These are phyloP conservation scores for Rhopilema esculentum DNA, from an alignment of 30 jellyfish, hydroid and myxozoan species.

Conservation along the genomic window DNA sequence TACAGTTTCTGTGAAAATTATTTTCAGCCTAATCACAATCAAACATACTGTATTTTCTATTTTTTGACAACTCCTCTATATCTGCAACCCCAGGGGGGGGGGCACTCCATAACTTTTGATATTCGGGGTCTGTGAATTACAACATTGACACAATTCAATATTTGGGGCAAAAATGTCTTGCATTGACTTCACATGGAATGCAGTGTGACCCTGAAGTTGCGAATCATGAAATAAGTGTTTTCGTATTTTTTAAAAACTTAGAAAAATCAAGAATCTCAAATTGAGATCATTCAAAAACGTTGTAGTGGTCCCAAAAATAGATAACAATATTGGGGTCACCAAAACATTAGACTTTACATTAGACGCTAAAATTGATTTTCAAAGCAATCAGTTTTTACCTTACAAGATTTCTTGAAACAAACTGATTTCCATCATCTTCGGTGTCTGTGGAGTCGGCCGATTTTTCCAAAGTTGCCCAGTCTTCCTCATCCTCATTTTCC, in stretches of 20 bases:
- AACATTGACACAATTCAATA: background rate
- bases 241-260: slow-evolving; percentile 5
- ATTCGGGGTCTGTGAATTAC: background rate
- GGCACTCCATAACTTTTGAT: background rate
- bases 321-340: background rate
- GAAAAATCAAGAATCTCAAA: slow-evolving; percentile 13
- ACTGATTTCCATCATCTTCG: slow-evolving; percentile 32
- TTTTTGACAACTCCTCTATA: background rate
- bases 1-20: background rate
- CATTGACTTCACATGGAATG: slow-evolving; percentile 24
- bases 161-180: slow-evolving; percentile 11
- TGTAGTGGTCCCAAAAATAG: background rate
- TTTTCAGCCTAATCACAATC: background rate
- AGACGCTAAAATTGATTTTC: background rate
- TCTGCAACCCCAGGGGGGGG: background rate
- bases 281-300: background rate
- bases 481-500: slow-evolving; percentile 22
- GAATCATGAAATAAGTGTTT: slow-evolving; percentile 19
- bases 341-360: background rate
- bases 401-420: slow-evolving; percentile 24
- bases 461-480: slow-evolving; percentile 18
- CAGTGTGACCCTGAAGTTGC: slow-evolving; percentile 11
- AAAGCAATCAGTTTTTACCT: slow-evolving; percentile 14
- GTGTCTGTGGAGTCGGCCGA: slow-evolving; percentile 16
- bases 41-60: background rate